phyloP scores from a whole-genome alignment of 2,888 invertebrate genomes.

The Acrocyrtus sp. region DNA sequence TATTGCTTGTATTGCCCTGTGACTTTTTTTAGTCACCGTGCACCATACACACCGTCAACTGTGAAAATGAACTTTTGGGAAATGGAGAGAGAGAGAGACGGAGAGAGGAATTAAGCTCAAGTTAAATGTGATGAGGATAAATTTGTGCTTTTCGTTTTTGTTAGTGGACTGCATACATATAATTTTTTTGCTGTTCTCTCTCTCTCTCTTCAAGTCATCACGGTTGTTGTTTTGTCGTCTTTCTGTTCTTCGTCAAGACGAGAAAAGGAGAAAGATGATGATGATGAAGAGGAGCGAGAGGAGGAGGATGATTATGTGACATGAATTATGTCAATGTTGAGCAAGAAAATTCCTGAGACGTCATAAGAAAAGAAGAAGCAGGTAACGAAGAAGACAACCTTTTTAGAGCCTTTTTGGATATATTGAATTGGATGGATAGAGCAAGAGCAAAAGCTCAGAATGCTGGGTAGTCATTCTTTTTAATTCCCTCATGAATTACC shows the following conservation, averaged over 20 bases:
- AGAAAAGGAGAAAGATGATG: too few species aligned
- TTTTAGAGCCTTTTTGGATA: not conserved
- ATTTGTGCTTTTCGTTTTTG: constrained; percentile 21
- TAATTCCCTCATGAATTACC: constrained; percentile 55
- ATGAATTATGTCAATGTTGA: constrained; percentile 53
- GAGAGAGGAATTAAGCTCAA: too few species aligned
- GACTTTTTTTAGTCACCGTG: constrained; percentile 6
- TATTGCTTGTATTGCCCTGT: constrained; percentile 18
- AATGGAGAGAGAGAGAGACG: too few species aligned
- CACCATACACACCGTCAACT: too few species aligned
- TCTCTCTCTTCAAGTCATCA: constrained; percentile 42
- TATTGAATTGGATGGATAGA: constrained; percentile 2
- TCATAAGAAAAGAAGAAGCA: constrained; percentile 26
- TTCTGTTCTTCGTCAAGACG: constrained; percentile 3
- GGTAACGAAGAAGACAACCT: constrained; percentile 11
- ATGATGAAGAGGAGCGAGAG: constrained; percentile 21
- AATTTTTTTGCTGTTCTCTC: too few species aligned
- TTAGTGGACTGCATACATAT: too few species aligned
- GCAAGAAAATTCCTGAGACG: constrained; percentile 49
- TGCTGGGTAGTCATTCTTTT: constrained; percentile 40
- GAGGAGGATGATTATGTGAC: constrained; percentile 49
- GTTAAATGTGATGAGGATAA: constrained; percentile 21
- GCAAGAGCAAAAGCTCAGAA: not conserved
- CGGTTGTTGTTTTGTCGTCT: constrained; percentile 18
- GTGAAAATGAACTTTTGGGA: too few species aligned